Base-by-base conservation (phyloP, 2,113 vertebrate species). In the Podiceps cristatus region DNA sequence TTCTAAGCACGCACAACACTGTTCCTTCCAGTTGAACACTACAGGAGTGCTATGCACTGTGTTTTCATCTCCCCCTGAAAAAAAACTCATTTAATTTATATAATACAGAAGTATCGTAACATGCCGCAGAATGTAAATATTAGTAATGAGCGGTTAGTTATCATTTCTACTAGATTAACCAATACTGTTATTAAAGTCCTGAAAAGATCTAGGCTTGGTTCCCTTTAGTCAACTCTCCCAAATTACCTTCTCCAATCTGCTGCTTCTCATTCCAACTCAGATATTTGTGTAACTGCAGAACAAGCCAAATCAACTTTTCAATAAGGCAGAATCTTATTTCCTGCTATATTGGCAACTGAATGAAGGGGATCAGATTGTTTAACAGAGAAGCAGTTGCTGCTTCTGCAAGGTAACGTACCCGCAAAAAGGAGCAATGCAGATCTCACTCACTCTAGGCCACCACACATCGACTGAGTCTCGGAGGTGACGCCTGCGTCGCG, bases 401-500 rank as follows among this genome's bases (percentile, higher is more conserved):
- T 75, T 67, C 66, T 79, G 62, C 62, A 64, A 79, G 18, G 49
- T 35, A 37, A 60, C 1, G 11, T 18, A 55, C 33, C 33, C 49
- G 72, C 10, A 64, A 49, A 66, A 53, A 73, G 37, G 5, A 82
- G 10, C 10, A 68, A 37, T 2, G 49, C 2, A 64, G 62, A 40
- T 31, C 13, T 37, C 47, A 31, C 58, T 58, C 59, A 28, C 44
- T 37, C 15, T 11, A 52, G 66, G 35, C 23, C 27, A 75, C 15
- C 33, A 16, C 5, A 40, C 1, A 1, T 3, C 31, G 20, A 28
- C 31, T 31, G 35, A 29, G 14, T 14, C 31, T 63, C 56, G 52
- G 64, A 44, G 5, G 7, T 0, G 2, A 29, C 11, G 29, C 19
- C 13, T 20, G 56, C 58, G 19, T 29, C 7, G 3, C 33, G 13